phyloP scores from a whole-genome alignment of 2,797 vertebrate species.

The Lithobates sylvaticus region DNA sequence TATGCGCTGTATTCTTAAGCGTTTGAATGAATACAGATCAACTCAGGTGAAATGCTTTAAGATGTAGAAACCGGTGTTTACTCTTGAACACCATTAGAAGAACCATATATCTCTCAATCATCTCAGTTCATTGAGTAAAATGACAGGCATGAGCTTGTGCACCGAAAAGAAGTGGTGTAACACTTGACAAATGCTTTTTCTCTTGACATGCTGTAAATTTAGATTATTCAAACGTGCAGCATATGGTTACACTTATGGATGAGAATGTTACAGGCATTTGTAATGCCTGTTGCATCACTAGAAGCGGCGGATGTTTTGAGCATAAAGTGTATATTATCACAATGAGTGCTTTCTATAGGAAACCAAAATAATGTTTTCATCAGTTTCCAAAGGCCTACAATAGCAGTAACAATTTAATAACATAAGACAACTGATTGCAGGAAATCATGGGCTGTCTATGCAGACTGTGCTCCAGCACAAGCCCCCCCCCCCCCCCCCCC shows the following conservation, averaged over 20 bases:
- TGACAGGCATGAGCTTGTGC: conserved; percentile 21
- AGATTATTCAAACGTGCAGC: conserved; percentile 26
- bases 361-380: not conserved
- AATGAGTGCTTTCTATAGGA: not conserved
- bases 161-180: not conserved
- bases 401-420: too few relatives aligned
- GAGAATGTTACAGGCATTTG: not conserved
- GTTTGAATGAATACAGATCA: conserved; percentile 52
- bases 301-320: conserved; percentile 10
- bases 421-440: too few relatives aligned
- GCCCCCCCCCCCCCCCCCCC: too few relatives aligned
- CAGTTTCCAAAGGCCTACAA: not conserved
- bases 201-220: conserved; percentile 46
- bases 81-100: conserved; percentile 42
- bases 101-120: conserved; percentile 54
- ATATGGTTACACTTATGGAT: conserved; percentile 23
- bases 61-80: conserved; percentile 47
- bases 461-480: too few relatives aligned
- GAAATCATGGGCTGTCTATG: too few relatives aligned
- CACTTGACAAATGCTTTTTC: conserved; percentile 40
- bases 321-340: not conserved
- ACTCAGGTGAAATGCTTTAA: conserved; percentile 53
- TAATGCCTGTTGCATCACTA: conserved; percentile 31
- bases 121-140: conserved; percentile 50
- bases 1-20: conserved; percentile 20